Evolutionary conservation across 2,113 vertebrate genomes (phyloP).

Genomic region (Ornithorhynchus anatinus): DNA sequence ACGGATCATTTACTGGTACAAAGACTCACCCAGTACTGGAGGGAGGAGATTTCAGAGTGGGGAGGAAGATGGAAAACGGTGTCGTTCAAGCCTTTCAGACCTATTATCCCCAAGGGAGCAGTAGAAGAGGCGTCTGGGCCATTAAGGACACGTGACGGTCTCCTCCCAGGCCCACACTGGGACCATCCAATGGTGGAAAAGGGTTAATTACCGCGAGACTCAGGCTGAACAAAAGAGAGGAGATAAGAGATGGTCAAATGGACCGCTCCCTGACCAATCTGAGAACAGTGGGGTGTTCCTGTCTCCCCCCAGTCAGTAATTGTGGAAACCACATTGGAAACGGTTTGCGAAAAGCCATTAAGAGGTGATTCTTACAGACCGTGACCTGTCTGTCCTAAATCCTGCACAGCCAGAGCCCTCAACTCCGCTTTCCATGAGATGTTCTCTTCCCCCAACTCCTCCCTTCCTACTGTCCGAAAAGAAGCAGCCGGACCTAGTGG

Average conservation of each 20-base stretch:
- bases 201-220: slow-evolving; percentile 35
- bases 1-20: slow-evolving; percentile 20
- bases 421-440: not conserved
- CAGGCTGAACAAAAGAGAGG: slow-evolving; percentile 31
- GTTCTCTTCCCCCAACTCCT: not conserved
- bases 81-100: slow-evolving; percentile 39
- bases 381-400: not conserved
- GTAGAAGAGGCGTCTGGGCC: slow-evolving; percentile 45
- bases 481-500: too few relatives aligned
- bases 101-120: slow-evolving; percentile 50
- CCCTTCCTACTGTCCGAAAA: too few relatives aligned
- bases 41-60: not conserved
- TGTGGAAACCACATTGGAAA: not conserved
- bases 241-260: slow-evolving; percentile 27
- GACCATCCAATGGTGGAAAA: too few relatives aligned
- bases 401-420: not conserved
- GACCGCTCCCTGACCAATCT: slow-evolving; percentile 4
- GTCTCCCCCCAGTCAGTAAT: not conserved
- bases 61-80: not conserved
- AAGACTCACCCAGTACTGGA: not conserved
- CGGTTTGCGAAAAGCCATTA: slow-evolving; percentile 26
- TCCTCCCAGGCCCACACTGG: slow-evolving; percentile 18
- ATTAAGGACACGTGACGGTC: slow-evolving; percentile 37
- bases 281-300: slow-evolving; percentile 15
- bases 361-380: slow-evolving; percentile 6